These are phyloP conservation scores for western clawed frog (Xenopus tropicalis) DNA, from an alignment of 2,113 vertebrate genomes.

Conservation along the genomic window UCB_Xtro_10.0 CM004445.2:95264001-95264500, in stretches of 20 bases:
- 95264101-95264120: slow-evolving; percentile 50
- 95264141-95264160: slow-evolving; percentile 46
- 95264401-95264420: background rate
- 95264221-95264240: slow-evolving; percentile 52
- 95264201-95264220: slow-evolving; percentile 46
- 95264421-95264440: slow-evolving; percentile 45
- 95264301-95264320: slow-evolving; percentile 47
- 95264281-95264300: slow-evolving; percentile 37
- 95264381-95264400: slow-evolving; percentile 35
- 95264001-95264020: slow-evolving; percentile 21
- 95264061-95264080: slow-evolving; percentile 47
- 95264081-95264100: slow-evolving; percentile 55
- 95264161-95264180: slow-evolving; percentile 25
- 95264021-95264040: slow-evolving; percentile 53
- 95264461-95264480: slow-evolving; percentile 47
- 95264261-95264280: slow-evolving; percentile 48
- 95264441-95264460: slow-evolving; percentile 49
- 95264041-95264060: slow-evolving; percentile 50
- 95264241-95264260: slow-evolving; percentile 49
- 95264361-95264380: slow-evolving; percentile 50
- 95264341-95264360: slow-evolving; percentile 46
- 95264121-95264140: slow-evolving; percentile 45
- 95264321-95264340: slow-evolving; percentile 49
- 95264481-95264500: slow-evolving; percentile 27
- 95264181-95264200: slow-evolving; percentile 38